Conservation (phyloP, 2,888 invertebrate genomes). For the Onchidella celtica region DNA sequence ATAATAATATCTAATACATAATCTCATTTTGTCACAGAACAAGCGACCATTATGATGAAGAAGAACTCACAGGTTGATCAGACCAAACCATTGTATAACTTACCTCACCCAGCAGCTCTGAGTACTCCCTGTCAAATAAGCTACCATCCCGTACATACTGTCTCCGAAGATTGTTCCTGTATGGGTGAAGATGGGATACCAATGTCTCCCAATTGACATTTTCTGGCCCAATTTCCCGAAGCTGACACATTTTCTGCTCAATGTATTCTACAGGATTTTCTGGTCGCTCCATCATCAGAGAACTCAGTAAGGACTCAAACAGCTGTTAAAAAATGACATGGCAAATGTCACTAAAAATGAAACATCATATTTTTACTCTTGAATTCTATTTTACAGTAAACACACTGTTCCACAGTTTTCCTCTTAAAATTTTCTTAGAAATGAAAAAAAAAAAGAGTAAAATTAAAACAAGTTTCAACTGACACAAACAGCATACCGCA, state of each 20-base stretch:
- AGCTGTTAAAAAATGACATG: slow-evolving; percentile 53
- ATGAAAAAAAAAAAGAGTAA: neutral
- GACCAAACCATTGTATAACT: no score
- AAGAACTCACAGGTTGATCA: no score
- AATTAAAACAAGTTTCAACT: neutral
- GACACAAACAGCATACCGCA: no score
- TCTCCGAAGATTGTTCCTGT: slow-evolving; percentile 67
- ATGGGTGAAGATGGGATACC: slow-evolving; percentile 75
- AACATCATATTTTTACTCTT: no score
- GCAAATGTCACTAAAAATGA: no score
- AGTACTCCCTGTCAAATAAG: slow-evolving; percentile 68
- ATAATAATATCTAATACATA: no score
- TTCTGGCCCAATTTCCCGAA: slow-evolving; percentile 72
- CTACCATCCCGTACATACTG: slow-evolving; percentile 70
- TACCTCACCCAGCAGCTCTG: slow-evolving; percentile 54
- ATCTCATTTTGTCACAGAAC: no score
- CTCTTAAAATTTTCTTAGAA: no score
- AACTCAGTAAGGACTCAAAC: slow-evolving; percentile 77
- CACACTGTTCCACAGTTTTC: no score
- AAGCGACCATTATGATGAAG: no score
- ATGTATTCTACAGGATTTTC: slow-evolving; percentile 75
- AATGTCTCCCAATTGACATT: slow-evolving; percentile 79
- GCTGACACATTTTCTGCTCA: slow-evolving; percentile 73
- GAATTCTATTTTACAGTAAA: no score
- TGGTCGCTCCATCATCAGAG: slow-evolving; percentile 77